Percentiles rank a stretch among this genome's conserved stretches.
Evolutionary conservation across 2,797 vertebrate species (phyloP).

Genomic region (Myoxocephalus aenaeus): DNA sequence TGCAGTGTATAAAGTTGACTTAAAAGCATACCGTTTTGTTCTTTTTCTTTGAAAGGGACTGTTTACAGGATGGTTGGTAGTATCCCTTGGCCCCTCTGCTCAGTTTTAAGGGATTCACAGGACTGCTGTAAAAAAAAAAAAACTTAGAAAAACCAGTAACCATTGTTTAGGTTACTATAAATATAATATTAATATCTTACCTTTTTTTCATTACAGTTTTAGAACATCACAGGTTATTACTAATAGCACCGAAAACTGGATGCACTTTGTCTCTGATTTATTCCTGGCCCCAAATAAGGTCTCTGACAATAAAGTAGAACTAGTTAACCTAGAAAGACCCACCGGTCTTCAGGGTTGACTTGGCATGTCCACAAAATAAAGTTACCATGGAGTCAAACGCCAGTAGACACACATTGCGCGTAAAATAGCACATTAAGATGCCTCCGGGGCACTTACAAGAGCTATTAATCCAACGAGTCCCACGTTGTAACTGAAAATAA

Average conservation of each 20-base stretch:
- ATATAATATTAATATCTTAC: conserved; percentile 54
- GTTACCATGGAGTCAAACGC: conserved; percentile 53
- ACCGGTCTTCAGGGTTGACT: conserved; percentile 8
- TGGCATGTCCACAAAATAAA: conserved; percentile 13
- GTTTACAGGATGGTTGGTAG: conserved; percentile 67
- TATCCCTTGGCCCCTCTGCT: conserved; percentile 54
- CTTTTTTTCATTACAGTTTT: conserved; percentile 78
- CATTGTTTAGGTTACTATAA: neutral
- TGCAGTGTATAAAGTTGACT: neutral
- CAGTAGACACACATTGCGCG: neutral
- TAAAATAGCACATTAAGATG: neutral
- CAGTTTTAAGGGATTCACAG: conserved; percentile 76
- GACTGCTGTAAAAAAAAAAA: conserved; percentile 59
- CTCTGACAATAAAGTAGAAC: neutral
- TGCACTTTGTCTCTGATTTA: neutral
- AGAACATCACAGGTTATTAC: conserved; percentile 1
- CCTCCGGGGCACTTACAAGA: neutral
- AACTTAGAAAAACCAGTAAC: neutral
- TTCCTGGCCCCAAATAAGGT: neutral
- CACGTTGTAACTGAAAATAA: neutral
- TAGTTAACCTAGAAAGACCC: neutral
- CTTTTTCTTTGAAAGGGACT: conserved; percentile 72
- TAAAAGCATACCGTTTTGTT: conserved; percentile 67
- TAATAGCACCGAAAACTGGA: neutral
- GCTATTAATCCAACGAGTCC: neutral